Conservation (phyloP, 2,888 invertebrate species). For the Caenorhabditis zanzibari region DNA sequence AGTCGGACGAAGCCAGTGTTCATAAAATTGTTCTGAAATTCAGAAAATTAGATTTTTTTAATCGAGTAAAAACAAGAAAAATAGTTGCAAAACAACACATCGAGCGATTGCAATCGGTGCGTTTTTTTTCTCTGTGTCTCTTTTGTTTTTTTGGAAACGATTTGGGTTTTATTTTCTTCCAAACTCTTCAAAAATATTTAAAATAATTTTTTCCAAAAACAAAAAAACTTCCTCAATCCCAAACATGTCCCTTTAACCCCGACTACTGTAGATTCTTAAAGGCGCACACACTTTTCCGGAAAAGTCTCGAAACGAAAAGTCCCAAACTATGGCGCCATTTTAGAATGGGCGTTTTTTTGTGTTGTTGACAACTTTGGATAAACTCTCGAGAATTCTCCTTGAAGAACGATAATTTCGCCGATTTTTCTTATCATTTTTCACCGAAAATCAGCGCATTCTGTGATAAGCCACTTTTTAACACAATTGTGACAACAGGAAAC, state of each 20-base stretch:
- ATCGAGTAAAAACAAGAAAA: not conserved
- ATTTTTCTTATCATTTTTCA: constrained; percentile 25
- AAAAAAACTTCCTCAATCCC: not conserved
- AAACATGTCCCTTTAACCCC: not conserved
- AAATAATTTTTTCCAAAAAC: not conserved
- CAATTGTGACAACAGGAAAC: not conserved
- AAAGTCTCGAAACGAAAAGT: not conserved
- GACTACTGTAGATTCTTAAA: constrained; percentile 37
- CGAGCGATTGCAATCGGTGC: constrained; percentile 13
- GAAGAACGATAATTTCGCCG: not conserved
- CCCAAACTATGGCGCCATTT: constrained; percentile 17
- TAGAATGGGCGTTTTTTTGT: not conserved
- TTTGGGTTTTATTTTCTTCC: not conserved
- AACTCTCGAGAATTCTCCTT: not conserved
- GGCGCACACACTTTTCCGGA: not conserved
- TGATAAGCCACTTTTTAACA: not conserved
- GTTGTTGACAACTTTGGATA: constrained; percentile 9
- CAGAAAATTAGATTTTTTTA: too few species aligned
- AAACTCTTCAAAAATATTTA: not conserved
- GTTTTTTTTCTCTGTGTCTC: constrained; percentile 48
- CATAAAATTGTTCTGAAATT: constrained; percentile 18
- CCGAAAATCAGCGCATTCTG: not conserved
- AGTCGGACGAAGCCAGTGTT: constrained; percentile 31
- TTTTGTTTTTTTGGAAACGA: too few species aligned
- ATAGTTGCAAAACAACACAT: constrained; percentile 1